Conservation (phyloP, 2,888 invertebrate species). For the Noctuana brunneofusca region DNA sequence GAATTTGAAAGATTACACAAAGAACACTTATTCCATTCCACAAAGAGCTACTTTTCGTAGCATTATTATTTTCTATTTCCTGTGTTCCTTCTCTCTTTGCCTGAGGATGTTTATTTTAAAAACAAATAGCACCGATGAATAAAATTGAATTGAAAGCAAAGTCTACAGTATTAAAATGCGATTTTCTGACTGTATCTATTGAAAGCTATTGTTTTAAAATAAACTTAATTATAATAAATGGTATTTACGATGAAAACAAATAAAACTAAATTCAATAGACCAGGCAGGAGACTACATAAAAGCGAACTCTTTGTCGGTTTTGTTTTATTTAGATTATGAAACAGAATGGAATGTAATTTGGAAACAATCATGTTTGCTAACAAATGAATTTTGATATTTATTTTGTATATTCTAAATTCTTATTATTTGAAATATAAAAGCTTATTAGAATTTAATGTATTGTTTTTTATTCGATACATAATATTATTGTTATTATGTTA, state of each 20-base stretch:
- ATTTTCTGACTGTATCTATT: not conserved
- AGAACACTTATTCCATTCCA: too few species aligned
- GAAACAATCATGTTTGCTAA: too few species aligned
- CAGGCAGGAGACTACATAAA: not conserved
- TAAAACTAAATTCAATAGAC: not conserved
- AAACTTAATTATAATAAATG: not conserved
- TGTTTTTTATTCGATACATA: too few species aligned
- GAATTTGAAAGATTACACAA: too few species aligned
- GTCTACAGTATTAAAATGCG: not conserved
- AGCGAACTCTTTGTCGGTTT: not conserved
- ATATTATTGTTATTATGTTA: too few species aligned
- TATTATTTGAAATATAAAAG: too few species aligned
- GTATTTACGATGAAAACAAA: not conserved
- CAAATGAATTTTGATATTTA: too few species aligned
- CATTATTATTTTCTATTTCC: not conserved
- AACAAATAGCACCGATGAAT: not conserved
- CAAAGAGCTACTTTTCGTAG: not conserved
- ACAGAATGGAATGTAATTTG: too few species aligned
- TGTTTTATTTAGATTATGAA: not conserved
- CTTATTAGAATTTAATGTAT: too few species aligned
- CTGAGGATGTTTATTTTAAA: not conserved
- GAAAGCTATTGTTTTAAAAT: not conserved
- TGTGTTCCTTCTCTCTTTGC: not conserved
- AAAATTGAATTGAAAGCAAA: not conserved
- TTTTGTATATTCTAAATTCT: too few species aligned